Conservation (phyloP, 2,888 invertebrate genomes). For the Dasypolia templi region DNA sequence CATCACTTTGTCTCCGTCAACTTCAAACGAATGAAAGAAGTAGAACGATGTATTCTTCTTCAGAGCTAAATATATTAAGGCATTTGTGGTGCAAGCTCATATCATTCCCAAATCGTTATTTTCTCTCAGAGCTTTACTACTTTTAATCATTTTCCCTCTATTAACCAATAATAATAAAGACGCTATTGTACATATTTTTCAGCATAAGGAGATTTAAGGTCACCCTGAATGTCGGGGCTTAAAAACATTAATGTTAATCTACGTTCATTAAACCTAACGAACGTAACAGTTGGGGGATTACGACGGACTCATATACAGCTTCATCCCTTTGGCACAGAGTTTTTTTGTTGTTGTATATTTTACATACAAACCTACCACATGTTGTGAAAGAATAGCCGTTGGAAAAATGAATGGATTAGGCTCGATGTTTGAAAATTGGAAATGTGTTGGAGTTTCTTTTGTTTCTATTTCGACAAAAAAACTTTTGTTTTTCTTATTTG, state of each 20-base stretch:
- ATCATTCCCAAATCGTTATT: neutral
- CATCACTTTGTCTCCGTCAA: too few relatives aligned
- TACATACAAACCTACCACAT: neutral
- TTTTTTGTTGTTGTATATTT: conserved; percentile 41
- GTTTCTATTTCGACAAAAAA: neutral
- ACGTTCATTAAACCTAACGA: conserved; percentile 82
- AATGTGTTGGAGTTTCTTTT: neutral
- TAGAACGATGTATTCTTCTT: too few relatives aligned
- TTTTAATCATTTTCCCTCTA: neutral
- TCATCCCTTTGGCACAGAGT: conserved; percentile 53
- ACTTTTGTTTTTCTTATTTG: neutral
- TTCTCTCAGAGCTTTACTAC: neutral
- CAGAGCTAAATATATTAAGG: too few relatives aligned
- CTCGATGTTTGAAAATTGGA: conserved; percentile 11
- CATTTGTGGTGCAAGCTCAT: neutral
- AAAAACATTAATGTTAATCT: conserved; percentile 81
- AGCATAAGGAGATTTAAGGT: conserved; percentile 70
- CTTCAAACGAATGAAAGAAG: too few relatives aligned
- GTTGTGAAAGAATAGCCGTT: conserved; percentile 26
- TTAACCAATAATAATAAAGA: conserved; percentile 37
- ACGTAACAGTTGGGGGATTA: conserved; percentile 73
- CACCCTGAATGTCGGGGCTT: conserved; percentile 67
- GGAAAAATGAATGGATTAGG: neutral
- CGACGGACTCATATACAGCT: conserved; percentile 67
- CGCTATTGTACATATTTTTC: conserved; percentile 43